Percentiles rank a stretch among this genome's conserved stretches.
Conservation (phyloP, 2,113 vertebrate species). For the Phyllopteryx taeniolatus region DNA sequence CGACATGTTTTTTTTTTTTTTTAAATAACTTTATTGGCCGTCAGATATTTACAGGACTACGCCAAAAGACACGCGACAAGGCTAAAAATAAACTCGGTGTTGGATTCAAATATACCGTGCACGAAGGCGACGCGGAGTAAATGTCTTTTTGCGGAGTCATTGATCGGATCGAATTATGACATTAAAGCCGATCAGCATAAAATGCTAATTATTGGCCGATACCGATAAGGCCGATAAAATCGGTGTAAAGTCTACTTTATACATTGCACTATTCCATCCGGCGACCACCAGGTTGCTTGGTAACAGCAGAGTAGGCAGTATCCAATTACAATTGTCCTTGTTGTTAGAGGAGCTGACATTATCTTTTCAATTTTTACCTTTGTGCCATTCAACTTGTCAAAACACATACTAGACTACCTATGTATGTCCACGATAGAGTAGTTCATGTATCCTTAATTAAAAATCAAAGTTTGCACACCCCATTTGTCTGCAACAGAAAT, state of each 20-base stretch:
- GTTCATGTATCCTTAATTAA: not conserved
- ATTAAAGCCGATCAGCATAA: too few relatives aligned
- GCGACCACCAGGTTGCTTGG: not conserved
- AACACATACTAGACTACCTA: not conserved
- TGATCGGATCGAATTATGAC: too few relatives aligned
- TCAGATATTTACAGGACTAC: too few relatives aligned
- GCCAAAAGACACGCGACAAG: too few relatives aligned
- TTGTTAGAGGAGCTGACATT: not conserved
- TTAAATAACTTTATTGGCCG: too few relatives aligned
- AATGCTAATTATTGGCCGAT: too few relatives aligned
- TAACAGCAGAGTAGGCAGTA: not conserved
- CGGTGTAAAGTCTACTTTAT: not conserved
- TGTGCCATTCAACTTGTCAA: not conserved
- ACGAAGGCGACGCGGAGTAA: too few relatives aligned
- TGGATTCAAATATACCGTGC: too few relatives aligned
- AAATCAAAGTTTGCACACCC: not conserved
- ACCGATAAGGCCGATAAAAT: too few relatives aligned
- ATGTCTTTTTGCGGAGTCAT: too few relatives aligned
- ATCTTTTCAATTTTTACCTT: not conserved
- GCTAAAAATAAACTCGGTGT: too few relatives aligned
- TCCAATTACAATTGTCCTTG: not conserved
- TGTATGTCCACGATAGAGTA: not conserved
- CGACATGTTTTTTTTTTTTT: too few relatives aligned
- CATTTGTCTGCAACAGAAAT: not conserved
- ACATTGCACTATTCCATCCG: not conserved